Base-by-base conservation (phyloP, 2,797 vertebrate genomes). In the Phoxinus dragarum region DNA sequence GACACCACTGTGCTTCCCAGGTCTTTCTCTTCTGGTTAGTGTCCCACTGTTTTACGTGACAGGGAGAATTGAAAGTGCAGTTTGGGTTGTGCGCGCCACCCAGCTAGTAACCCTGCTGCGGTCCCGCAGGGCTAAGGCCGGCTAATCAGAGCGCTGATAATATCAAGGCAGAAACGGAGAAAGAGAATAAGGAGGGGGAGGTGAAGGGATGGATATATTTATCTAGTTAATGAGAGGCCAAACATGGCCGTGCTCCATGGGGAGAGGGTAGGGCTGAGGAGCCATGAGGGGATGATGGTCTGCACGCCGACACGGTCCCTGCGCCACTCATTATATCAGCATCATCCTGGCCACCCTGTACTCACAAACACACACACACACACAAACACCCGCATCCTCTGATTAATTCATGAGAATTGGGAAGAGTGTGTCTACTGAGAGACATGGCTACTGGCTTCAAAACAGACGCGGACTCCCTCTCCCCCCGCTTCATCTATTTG, bases 321-420 rank as follows among this genome's bases (percentile, higher is more conserved):
- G 91, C 75, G 94, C 95, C 96, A 94, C 97, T 98, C 97, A 97
- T 97, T 97, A 97, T 94, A 95, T 93, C 93, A 95, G 96, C 95
- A 94, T 94, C 94, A 96, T 96, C 94, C 95, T 95, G 92, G 94
- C 96, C 95, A 95, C 96, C 94, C 92, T 94, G 95, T 96, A 94
- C 94, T 93, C 90, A 89, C 95, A 84, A 73, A 82, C 74, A 73
- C 36, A 78, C 49, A 77, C 9, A 42, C 42, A 44, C 47, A 86
- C 79, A 84, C 81, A 82, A 76, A 88, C 79, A 82, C 59, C 68
- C 78, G 54, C 80, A 85, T 47, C 72, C 59, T 66, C 94, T 97
- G 96, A 97, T 97, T 97, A 97, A 98, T 97, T 97, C 96, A 98
- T 97, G 96, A 96, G 96, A 96, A 93, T 95, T 95, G 93, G 90